A percentile compares a stretch with the other conserved stretches of the same genome.
Evolutionary conservation across 2,888 invertebrate species (phyloP).

Genomic region (Erynnis tages): DNA sequence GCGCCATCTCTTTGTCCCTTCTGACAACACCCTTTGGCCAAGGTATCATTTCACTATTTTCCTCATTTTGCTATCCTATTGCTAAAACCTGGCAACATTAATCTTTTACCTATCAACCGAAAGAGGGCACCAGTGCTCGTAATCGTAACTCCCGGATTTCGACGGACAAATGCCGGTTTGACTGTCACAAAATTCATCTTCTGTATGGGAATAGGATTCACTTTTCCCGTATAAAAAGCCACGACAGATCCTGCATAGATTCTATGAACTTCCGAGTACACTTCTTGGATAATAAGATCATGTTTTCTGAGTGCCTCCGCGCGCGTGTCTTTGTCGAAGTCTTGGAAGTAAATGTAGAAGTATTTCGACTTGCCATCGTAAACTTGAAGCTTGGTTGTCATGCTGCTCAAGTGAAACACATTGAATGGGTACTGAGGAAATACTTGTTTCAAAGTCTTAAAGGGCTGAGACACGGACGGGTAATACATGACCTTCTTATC

Average conservation of each 20-base stretch:
- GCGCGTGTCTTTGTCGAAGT: slow-evolving; percentile 43
- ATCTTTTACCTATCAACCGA: slow-evolving; percentile 46
- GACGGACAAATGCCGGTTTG: slow-evolving; percentile 24
- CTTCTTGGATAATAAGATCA: slow-evolving; percentile 52
- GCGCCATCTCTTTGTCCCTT: no score
- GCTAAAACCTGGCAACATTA: slow-evolving; percentile 32
- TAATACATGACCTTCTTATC: slow-evolving; percentile 49
- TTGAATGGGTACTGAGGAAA: slow-evolving; percentile 43
- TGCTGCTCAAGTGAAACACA: slow-evolving; percentile 40
- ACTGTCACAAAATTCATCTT: slow-evolving; percentile 34
- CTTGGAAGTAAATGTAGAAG: slow-evolving; percentile 54
- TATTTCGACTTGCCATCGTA: slow-evolving; percentile 43
- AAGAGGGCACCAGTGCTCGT: slow-evolving; percentile 49
- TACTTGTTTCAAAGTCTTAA: slow-evolving; percentile 38
- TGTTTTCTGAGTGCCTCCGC: slow-evolving; percentile 46
- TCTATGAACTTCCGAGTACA: slow-evolving; percentile 40
- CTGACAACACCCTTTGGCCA: no score
- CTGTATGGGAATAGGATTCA: slow-evolving; percentile 45
- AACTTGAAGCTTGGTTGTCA: slow-evolving; percentile 39
- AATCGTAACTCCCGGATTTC: slow-evolving; percentile 41
- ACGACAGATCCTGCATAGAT: slow-evolving; percentile 44
- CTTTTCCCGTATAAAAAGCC: slow-evolving; percentile 60
- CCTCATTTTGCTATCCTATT: no score
- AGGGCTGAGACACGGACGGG: slow-evolving; percentile 52
- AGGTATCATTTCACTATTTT: no score